phyloP scores from a whole-genome alignment of 1,140 invertebrate species.

The Cyclina sinensis region DNA sequence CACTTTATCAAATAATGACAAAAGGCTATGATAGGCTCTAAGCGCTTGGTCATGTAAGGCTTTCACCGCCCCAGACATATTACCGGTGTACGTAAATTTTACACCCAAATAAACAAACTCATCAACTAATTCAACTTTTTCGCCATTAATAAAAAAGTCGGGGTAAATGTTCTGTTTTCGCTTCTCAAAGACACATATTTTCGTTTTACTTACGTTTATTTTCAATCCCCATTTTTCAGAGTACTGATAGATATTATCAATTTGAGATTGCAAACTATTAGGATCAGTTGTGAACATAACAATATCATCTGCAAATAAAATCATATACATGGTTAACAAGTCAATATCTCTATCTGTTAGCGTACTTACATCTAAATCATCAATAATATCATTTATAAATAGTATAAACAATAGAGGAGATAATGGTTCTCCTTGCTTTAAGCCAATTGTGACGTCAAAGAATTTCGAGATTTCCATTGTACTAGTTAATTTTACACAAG shows the following conservation, averaged over 20 bases:
- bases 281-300: slow-evolving; percentile 32
- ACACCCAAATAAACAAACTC: slow-evolving; percentile 11
- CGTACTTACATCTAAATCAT: neutral
- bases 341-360: slow-evolving; percentile 16
- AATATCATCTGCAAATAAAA: slow-evolving; percentile 45
- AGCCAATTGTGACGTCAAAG: slow-evolving; percentile 22
- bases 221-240: slow-evolving; percentile 34
- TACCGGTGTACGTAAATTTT: slow-evolving; percentile 33
- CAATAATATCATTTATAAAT: slow-evolving; percentile 14
- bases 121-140: slow-evolving; percentile 21
- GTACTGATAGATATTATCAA: slow-evolving; percentile 2
- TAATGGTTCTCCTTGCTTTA: slow-evolving; percentile 36
- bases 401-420: slow-evolving; percentile 28
- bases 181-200: slow-evolving; percentile 47
- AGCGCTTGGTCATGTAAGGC: neutral
- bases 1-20: slow-evolving; percentile 23
- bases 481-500: slow-evolving; percentile 28
- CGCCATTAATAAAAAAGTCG: neutral
- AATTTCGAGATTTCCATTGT: slow-evolving; percentile 9
- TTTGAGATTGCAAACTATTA: slow-evolving; percentile 5
- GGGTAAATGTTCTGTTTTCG: neutral
- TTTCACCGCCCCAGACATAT: slow-evolving; percentile 23
- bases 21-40: slow-evolving; percentile 35
- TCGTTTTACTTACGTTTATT: slow-evolving; percentile 26
- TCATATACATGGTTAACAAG: neutral